Conservation (phyloP, 2,113 vertebrate species). For the Alethe castanea region DNA sequence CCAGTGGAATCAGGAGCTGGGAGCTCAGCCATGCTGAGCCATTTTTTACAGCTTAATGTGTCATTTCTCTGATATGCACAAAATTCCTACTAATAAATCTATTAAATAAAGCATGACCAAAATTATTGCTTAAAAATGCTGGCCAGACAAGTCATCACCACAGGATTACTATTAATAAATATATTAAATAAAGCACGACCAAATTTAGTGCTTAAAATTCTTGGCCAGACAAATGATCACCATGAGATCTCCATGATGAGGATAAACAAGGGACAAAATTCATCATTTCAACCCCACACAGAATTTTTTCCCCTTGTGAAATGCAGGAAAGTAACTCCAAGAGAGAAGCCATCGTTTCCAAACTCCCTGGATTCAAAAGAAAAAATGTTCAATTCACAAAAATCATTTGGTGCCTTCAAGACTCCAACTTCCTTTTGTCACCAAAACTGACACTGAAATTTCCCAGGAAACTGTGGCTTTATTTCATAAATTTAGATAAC, state of each 20-base stretch:
- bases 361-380: background rate
- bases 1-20: background rate
- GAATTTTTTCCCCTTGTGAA: background rate
- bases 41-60: background rate
- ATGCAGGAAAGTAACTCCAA: background rate
- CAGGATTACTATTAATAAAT: background rate
- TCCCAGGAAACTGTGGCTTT: background rate
- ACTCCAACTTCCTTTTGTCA: background rate
- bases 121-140: background rate
- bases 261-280: background rate
- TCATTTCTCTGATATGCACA: background rate
- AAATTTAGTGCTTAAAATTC: background rate
- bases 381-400: background rate
- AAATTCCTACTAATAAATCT: background rate
- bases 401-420: background rate
- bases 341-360: fast-evolving
- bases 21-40: background rate
- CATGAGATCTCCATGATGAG: background rate
- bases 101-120: background rate
- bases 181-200: background rate
- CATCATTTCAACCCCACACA: background rate
- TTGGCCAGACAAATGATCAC: background rate
- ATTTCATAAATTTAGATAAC: background rate
- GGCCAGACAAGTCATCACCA: background rate
- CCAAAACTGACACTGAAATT: background rate